Evolutionary conservation across 2,888 invertebrate genomes (phyloP).

Genomic region (Cepaea hortensis): DNA sequence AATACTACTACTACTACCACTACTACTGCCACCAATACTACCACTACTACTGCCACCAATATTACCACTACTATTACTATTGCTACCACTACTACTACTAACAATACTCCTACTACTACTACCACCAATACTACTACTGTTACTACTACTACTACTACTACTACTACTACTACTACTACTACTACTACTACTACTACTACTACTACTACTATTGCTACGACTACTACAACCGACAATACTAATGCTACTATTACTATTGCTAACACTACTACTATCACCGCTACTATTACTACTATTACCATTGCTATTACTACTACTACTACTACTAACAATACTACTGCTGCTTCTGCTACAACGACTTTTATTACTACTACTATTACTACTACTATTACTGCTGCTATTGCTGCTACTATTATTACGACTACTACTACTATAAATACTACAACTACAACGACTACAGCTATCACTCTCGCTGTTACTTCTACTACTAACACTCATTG

Average conservation of each 20-base stretch:
- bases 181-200: background rate
- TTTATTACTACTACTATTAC: background rate
- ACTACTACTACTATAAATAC: background rate
- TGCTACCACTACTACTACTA: background rate
- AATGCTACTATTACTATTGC: background rate
- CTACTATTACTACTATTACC: background rate
- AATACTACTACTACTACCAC: background rate
- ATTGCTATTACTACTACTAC: background rate
- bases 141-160: background rate
- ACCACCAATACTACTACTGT: background rate
- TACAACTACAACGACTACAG: background rate
- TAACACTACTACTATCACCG: background rate
- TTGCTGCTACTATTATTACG: background rate
- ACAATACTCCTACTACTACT: background rate
- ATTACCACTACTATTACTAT: background rate
- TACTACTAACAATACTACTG: background rate
- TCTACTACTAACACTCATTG: background rate
- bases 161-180: background rate
- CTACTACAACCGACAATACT: background rate
- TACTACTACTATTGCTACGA: background rate
- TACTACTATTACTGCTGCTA: background rate
- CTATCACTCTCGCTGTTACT: background rate
- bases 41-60: background rate
- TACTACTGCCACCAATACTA: background rate
- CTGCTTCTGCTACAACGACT: background rate